Base-by-base conservation (phyloP, 2,888 invertebrate genomes). In the Torymus texanus region DNA sequence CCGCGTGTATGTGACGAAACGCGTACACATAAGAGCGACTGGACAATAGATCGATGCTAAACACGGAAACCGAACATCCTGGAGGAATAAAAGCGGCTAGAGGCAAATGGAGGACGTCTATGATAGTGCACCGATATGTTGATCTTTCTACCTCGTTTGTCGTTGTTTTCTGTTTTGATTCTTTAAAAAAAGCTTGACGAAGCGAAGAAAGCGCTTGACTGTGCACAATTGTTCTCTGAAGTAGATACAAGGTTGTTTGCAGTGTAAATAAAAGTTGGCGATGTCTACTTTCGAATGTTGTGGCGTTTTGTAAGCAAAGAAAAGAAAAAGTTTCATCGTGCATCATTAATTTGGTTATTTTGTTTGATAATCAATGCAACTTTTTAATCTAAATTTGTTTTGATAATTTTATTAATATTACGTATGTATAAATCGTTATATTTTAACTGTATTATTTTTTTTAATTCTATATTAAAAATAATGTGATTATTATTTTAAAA, bases 1-100 rank as follows among this genome's bases (percentile, higher is more conserved):
- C 10, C 11, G 16, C 13, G 16, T 29, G 12, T 16, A 21, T 13
- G 14, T 73, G 79, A 24, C 29, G 74, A 78, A 78, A 78, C 61
- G 11, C 10, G 11, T 41, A 53, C 59, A 55, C 70, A 58, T 62
- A 41, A 41, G 13, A 13, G 14, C 5, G 21, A 18, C 58, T 11
- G 29, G 61, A 75, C 61, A 77, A 80, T 80, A 75, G 79, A 80
- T 73, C 24, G 73, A 61, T 68, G 14, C 41, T 73, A 76, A 79
- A 79, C 67, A 80, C 50, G 79, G 72, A 80, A 76, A 73, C 18
- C 16, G 24, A 51, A n/a, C 12, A 12, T 55, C 10, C 21, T 14
- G 16, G 41, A 16, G 50, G 41, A 41, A 41, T 41, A 41, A 41
- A 41, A 41, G 41, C 41, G 41, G 41, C 41, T 41, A 29, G n/a